Base-by-base conservation (phyloP, 2,797 vertebrate genomes). In the Coregonus ussuriensis region DNA sequence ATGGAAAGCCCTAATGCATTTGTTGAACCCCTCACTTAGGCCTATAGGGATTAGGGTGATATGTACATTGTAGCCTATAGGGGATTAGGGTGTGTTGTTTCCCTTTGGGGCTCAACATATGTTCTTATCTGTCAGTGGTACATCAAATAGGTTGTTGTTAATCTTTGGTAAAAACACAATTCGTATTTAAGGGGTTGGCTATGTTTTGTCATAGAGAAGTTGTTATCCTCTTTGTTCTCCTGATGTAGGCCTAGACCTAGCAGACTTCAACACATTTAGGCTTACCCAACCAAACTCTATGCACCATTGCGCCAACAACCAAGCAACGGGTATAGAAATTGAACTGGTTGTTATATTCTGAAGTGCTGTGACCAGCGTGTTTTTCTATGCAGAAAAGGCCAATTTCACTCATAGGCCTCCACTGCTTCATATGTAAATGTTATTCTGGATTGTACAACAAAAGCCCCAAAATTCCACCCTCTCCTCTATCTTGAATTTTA, bases 381-480 rank as follows among this genome's bases (percentile, higher is more conserved):
- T 63, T 79, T 78, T n/a, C 62, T 33, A 47, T 37, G 21, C 73
- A 59, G 71, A 81, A 47, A 79, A 79, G 72, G 31, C 74, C 68
- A 52, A 75, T 71, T 77, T 84, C 70, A 75, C 67, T 69, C 37
- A 62, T 25, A 71, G 70, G 59, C 54, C 37, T 59, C 68, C 66
- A 72, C 77, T 79, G 67, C 74, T 85, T 72, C 77, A 77, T 74
- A 78, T 84, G 74, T 79, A 67, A 79, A 75, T 80, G 74, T 80
- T 62, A 67, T 65, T 56, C 56, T 33, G 33, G 69, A 83, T 76
- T 71, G 70, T 75, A 37, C 59, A 74, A 79, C 65, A 77, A 79
- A 80, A 35, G 52, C 5, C 59, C 25, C 31, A 52, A 52, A 74
- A 54, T 62, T 53, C 65, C n/a, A 31, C 71, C 73, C 72, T 69